Base-by-base conservation (phyloP, 2,888 invertebrate genomes). In the Melanotus villosus region DNA sequence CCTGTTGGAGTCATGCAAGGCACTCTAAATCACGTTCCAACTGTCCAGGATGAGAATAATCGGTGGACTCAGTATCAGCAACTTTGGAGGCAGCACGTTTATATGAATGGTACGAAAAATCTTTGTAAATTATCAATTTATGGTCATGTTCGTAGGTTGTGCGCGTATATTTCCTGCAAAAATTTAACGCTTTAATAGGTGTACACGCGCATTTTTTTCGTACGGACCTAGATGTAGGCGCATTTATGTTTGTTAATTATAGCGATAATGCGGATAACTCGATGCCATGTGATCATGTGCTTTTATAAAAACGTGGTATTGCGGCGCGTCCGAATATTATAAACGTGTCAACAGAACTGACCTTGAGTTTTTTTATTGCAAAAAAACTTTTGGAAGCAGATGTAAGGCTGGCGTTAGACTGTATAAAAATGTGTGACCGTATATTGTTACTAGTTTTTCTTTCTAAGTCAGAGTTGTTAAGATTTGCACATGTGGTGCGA, bases 71-170 rank as follows among this genome's bases (percentile, higher is more conserved):
- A 92, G 86, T 92, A 92, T 84, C 89, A 90, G 78, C 93, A 93
- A 84, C 89, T 93, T 76, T 93, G 92, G 92, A 87, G 92, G 79
- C 93, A 93, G 84, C 92, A 92, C 84, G 92, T 92, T 83, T 92
- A 92, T 84, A 91, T 92, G 85, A 92, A 92, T 85, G 92, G 92
- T 92, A 90, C 23, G 68, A 34, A 34, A 34, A 34, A n/a, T 12
- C 12, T 34, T n/a, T n/a, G n/a, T n/a, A n/a, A n/a, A n/a, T n/a
- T n/a, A n/a, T n/a, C n/a, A n/a, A n/a, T n/a, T n/a, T n/a, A n/a
- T n/a, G n/a, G n/a, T n/a, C n/a, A n/a, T n/a, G n/a, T n/a, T n/a
- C n/a, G n/a, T n/a, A n/a, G n/a, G n/a, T n/a, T n/a, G n/a, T n/a
- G n/a, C n/a, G n/a, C n/a, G n/a, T n/a, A n/a, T n/a, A n/a, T n/a